These are phyloP conservation scores for Himalopsyche japonica DNA, from an alignment of 2,888 invertebrate species.

Conservation along the genomic window DNA sequence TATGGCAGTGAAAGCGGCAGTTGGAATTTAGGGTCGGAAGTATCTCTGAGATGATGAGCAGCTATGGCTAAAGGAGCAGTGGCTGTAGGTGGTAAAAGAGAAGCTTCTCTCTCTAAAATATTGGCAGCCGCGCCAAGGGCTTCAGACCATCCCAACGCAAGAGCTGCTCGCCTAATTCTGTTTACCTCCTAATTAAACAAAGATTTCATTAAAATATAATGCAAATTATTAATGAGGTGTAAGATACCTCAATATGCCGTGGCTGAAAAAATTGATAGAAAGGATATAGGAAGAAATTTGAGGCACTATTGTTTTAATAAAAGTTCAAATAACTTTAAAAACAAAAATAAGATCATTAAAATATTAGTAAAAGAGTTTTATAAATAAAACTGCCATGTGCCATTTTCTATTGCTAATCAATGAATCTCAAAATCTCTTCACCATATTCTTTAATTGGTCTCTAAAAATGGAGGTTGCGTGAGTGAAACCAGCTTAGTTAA, in stretches of 20 bases:
- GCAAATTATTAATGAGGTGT: neutral
- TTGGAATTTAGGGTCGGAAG: constrained; percentile 36
- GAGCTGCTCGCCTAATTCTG: constrained; percentile 84
- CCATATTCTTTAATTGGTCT: too few relatives aligned
- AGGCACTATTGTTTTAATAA: too few relatives aligned
- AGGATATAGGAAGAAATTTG: too few relatives aligned
- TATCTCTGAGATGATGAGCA: constrained; percentile 27
- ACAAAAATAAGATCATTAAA: too few relatives aligned
- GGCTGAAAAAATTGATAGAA: too few relatives aligned
- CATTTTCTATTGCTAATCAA: too few relatives aligned
- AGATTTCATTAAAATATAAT: neutral
- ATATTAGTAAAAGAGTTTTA: too few relatives aligned
- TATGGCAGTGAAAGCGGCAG: constrained; percentile 17
- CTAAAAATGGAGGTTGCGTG: too few relatives aligned
- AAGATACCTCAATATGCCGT: neutral
- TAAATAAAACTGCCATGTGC: too few relatives aligned
- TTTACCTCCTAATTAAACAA: constrained; percentile 76
- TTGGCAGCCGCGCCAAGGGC: constrained; percentile 82
- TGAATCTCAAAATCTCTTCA: too few relatives aligned
- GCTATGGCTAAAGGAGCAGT: constrained; percentile 27
- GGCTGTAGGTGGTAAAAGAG: constrained; percentile 70
- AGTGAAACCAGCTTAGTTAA: too few relatives aligned
- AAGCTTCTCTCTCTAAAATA: constrained; percentile 88
- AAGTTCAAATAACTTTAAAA: too few relatives aligned
- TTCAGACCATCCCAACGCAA: constrained; percentile 89